Base-by-base conservation (phyloP, 92 coral and sea anemone species). In the Heliopora coerulea region DNA sequence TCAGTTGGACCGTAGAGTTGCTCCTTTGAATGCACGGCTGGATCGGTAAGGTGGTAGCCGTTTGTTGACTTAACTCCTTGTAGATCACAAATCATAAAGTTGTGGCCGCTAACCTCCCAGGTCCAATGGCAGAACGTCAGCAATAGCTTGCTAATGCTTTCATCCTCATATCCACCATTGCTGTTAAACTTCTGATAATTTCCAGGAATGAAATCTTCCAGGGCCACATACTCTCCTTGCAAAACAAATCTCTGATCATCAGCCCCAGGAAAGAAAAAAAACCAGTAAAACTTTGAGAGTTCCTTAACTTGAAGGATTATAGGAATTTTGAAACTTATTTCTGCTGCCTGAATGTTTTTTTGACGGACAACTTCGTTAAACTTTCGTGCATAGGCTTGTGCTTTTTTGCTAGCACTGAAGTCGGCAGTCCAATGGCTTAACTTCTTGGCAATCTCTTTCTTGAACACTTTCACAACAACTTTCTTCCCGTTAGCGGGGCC, bases 61-160 rank as follows among this genome's bases (percentile, higher is more conserved):
- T 66, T 0, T 23, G 2, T 19, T 23, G 30, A 18, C 12, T 40
- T 66, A 12, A 66, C 74, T 7, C 74, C 74, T 41, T 66, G 74
- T 29, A 66, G 54, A 54, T 66, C 74, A 26, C 74, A 66, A 44
- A 66, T 57, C 74, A 66, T 66, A 12, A 44, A 66, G n/a, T 3
- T 7, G 54, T 66, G 54, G 18, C 2, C 74, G 41, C 74, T 66
- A 19, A 66, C 25, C 20, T 66, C 56, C 74, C 74, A 66, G 14
- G 74, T 40, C 74, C 74, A 66, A 31, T 66, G 74, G 50, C 33
- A 24, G 35, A 66, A 66, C 17, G 74, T 54, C 25, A 57, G 54
- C 14, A 66, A 39, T 12, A 66, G 54, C 1, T 9, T n/a, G 18
- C 74, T 66, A 23, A 41, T 24, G 1, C 35, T 35, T 1, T 0